Conservation (phyloP, 2,113 vertebrate genomes). For the Vulpes vulpes region DNA sequence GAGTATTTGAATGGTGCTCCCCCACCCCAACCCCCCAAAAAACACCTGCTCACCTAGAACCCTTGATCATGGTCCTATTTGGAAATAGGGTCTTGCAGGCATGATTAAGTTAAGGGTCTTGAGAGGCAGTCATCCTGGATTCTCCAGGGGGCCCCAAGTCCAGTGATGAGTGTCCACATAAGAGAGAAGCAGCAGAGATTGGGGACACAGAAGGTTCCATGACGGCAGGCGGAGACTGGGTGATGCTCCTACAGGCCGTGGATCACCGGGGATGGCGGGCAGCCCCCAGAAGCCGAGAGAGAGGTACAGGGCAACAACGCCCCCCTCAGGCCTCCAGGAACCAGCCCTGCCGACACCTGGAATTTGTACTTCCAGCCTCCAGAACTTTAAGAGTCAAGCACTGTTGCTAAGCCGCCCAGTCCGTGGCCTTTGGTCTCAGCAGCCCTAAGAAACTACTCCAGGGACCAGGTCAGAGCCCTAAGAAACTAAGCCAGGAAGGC, state of each 20-base stretch:
- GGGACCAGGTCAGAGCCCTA: neutral
- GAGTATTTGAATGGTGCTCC: no score
- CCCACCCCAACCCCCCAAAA: no score
- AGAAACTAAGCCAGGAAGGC: neutral
- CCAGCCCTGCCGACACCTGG: neutral
- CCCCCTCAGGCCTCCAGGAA: neutral
- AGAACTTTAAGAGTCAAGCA: accelerated
- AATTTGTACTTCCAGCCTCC: neutral
- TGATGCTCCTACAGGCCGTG: neutral
- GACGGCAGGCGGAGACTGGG: neutral
- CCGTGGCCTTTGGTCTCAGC: neutral
- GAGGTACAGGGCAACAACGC: neutral
- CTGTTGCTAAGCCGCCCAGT: neutral
- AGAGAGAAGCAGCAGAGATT: neutral
- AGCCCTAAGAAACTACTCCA: neutral
- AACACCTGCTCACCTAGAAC: neutral
- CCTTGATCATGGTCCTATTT: neutral
- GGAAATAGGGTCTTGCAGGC: neutral
- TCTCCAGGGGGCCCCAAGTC: neutral
- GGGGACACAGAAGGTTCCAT: neutral
- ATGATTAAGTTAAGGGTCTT: neutral
- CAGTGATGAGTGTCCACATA: neutral
- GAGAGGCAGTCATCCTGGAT: no score
- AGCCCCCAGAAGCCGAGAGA: neutral
- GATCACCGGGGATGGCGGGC: accelerated